phyloP scores from a whole-genome alignment of 2,113 vertebrate species.

The Carlito syrichta region DNA sequence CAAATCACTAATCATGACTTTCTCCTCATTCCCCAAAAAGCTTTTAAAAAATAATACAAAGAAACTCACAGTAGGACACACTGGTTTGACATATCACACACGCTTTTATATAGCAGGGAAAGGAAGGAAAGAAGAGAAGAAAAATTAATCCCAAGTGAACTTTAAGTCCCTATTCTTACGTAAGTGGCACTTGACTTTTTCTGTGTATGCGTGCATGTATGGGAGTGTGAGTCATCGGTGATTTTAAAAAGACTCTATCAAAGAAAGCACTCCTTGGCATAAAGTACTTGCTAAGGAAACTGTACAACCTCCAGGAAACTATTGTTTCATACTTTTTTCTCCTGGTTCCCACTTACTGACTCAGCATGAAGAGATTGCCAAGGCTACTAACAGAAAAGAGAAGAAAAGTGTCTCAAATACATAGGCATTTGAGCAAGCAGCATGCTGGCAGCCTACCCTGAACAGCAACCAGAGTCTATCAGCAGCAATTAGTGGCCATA shows the following conservation, averaged over 20 bases:
- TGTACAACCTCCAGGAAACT: not conserved
- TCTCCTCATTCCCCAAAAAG: slow-evolving; percentile 33
- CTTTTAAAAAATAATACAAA: slow-evolving; percentile 22
- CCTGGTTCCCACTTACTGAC: not conserved
- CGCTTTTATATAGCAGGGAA: slow-evolving; percentile 44
- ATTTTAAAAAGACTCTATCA: slow-evolving; percentile 48
- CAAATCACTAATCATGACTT: slow-evolving; percentile 61
- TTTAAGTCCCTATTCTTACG: slow-evolving; percentile 55
- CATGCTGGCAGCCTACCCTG: not conserved
- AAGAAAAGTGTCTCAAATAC: not conserved
- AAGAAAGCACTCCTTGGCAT: slow-evolving; percentile 4
- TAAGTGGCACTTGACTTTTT: slow-evolving; percentile 69
- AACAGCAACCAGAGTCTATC: not conserved
- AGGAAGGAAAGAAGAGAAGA: slow-evolving; percentile 21
- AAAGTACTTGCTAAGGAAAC: slow-evolving; percentile 29
- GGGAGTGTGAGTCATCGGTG: slow-evolving; percentile 48
- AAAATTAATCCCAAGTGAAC: slow-evolving; percentile 63
- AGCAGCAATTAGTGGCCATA: slow-evolving; percentile 7
- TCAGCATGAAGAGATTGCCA: not conserved
- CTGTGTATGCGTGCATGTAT: not conserved
- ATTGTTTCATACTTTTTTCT: slow-evolving; percentile 20
- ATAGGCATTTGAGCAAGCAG: not conserved
- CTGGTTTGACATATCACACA: not conserved
- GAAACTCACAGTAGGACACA: slow-evolving; percentile 52
- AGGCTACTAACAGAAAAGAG: not conserved